Base-by-base conservation (phyloP, 64 coral and sea anemone species). In the Montipora capricornis region DNA sequence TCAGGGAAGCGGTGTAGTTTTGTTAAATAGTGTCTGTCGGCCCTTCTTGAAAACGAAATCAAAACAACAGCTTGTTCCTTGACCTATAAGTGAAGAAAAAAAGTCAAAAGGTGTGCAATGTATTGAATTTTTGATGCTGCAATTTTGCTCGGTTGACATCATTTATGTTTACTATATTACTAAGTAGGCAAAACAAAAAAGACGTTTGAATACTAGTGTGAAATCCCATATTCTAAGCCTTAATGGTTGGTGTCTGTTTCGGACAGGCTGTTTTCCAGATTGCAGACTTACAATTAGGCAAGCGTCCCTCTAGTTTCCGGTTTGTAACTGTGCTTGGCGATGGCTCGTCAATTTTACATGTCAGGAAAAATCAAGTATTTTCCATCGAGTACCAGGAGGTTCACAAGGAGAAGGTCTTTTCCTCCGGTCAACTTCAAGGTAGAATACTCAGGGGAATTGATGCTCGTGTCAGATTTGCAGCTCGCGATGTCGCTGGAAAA, bases 361-460 rank as follows among this genome's bases (percentile, higher is more conserved):
- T 99, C 61, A 74, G 89, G 64, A 77, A 95, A 4, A 81, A 92
- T 46, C 94, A 99, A 87, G 90, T 47, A 3, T 99, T 96, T 67
- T 99, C 87, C 60, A 99, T 99, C 51, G 97, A 99, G 89, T 99
- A 99, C 83, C 87, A 99, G 52, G 95, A 99, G 84, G 84, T 95
- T 90, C 12, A 99, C 97, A 16, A 84, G 87, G 77, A 77, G 92
- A 87, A 78, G 97, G 74, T 99, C 97, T 9, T 96, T 96, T 47
- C 97, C 97, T 6, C 90, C 81, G 29, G 95, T 99, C 20, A 99
- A 96, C 69, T 96, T 96, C 80, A 75, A 82, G 82, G 94, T 99
- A 19, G 94, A 99, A 69, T 94, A 99, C 62, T 44, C 55, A 11
- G 97, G 92, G 12, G 95, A 96, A 73, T 57, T 99, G 14, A 85